A percentile compares a stretch with the other conserved stretches of the same genome.
phyloP scores from a whole-genome alignment of 1,140 invertebrate species.

The Coptotermes formosanus region DNA sequence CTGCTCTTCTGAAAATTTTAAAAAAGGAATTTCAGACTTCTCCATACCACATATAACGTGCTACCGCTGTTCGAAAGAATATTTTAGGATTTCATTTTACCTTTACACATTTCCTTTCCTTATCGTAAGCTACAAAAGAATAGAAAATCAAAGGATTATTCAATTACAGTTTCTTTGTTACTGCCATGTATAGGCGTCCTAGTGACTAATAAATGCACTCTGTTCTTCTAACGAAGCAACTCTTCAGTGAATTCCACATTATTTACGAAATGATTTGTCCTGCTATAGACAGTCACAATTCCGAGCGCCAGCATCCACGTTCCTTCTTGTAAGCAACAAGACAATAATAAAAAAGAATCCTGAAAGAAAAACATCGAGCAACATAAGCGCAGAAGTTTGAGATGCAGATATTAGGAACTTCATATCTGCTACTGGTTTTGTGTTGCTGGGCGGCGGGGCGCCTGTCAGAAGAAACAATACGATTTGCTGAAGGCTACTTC shows the following conservation, averaged over 20 bases:
- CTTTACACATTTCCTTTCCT: not conserved
- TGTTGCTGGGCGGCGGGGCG: not conserved
- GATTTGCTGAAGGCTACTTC: not conserved
- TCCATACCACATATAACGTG: too few species aligned
- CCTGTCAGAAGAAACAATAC: constrained; percentile 8
- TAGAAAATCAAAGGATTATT: not conserved
- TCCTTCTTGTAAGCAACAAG: not conserved
- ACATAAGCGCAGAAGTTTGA: not conserved
- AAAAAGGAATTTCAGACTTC: too few species aligned
- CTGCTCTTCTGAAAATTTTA: too few species aligned
- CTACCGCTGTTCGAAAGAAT: too few species aligned
- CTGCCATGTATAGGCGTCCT: not conserved
- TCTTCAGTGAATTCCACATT: not conserved
- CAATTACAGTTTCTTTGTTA: not conserved
- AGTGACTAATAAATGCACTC: not conserved
- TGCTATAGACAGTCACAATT: not conserved
- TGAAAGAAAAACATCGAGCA: not conserved
- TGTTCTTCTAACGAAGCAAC: not conserved
- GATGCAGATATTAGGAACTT: not conserved
- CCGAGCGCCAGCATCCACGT: not conserved
- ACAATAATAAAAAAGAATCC: not conserved
- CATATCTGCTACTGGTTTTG: not conserved
- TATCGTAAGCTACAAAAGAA: not conserved
- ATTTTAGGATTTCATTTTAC: not conserved
- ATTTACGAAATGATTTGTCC: not conserved